A percentile compares a stretch with the other conserved stretches of the same genome.
These are phyloP conservation scores for Clarias pachynema DNA, from an alignment of 2,797 vertebrate species.

Conservation along the genomic window DNA sequence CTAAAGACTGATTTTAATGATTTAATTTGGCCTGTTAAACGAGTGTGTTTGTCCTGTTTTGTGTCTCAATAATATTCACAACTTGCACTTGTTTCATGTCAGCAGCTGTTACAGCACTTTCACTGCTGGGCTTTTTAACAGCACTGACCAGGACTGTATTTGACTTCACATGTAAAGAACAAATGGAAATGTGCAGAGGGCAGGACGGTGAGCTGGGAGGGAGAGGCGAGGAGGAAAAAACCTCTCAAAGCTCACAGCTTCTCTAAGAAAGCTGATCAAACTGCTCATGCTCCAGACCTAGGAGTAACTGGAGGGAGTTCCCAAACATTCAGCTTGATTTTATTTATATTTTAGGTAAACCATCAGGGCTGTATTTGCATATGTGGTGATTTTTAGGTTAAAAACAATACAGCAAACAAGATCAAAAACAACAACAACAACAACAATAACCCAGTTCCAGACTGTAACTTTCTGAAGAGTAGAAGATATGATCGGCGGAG, in stretches of 20 bases:
- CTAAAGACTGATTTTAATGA: neutral
- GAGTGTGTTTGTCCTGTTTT: neutral
- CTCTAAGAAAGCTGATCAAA: conserved; percentile 23
- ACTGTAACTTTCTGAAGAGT: neutral
- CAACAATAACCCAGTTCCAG: neutral
- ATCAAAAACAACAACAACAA: neutral
- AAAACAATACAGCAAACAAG: neutral
- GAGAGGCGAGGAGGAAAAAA: neutral
- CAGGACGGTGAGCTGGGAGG: conserved; percentile 24
- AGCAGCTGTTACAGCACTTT: neutral
- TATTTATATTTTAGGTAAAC: neutral
- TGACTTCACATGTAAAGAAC: neutral
- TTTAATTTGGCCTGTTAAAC: neutral
- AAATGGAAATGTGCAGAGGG: conserved; percentile 15
- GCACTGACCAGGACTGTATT: neutral
- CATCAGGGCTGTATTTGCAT: no score
- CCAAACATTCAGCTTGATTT: neutral
- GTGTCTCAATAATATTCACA: neutral
- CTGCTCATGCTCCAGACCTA: neutral
- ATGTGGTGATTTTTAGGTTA: neutral
- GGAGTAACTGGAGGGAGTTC: neutral
- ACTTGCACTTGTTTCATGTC: neutral
- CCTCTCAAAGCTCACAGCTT: neutral
- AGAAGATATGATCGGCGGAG: conserved; percentile 53
- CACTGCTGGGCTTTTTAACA: no score